A percentile compares a stretch with the other conserved stretches of the same genome.
Conservation (phyloP, 92 coral and sea anemone genomes). For the Porites rus region DNA sequence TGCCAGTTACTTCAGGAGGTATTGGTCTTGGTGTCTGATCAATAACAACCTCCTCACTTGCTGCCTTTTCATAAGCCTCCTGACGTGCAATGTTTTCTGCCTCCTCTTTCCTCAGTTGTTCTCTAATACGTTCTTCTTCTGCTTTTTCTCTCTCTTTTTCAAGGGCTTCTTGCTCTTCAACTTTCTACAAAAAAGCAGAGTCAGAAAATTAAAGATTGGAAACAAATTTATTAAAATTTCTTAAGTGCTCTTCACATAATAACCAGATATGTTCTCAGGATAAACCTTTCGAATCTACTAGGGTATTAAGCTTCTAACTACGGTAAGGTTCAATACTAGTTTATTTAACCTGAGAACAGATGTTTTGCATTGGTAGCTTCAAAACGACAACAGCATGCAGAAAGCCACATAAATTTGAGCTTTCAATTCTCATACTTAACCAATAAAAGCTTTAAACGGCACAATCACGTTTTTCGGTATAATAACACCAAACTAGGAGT, state of each 20-base stretch:
- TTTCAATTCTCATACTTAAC: too few species aligned
- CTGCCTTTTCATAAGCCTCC: conserved; percentile 89
- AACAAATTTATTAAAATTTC: too few species aligned
- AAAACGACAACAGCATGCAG: too few species aligned
- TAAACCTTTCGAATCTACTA: too few species aligned
- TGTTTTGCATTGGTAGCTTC: too few species aligned
- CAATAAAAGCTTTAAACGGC: too few species aligned
- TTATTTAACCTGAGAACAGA: too few species aligned
- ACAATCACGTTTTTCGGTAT: neutral
- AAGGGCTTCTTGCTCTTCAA: conserved; percentile 67
- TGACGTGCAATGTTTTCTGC: conserved; percentile 89
- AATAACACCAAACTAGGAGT: neutral
- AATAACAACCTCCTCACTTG: conserved; percentile 76
- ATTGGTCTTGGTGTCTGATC: conserved; percentile 88
- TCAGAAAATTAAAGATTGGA: neutral
- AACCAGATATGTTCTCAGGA: too few species aligned
- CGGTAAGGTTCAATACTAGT: too few species aligned
- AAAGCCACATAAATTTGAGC: too few species aligned
- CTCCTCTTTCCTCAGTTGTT: conserved; percentile 85
- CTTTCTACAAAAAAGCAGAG: conserved; percentile 50
- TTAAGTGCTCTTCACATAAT: too few species aligned
- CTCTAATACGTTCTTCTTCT: conserved; percentile 66
- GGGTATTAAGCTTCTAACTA: too few species aligned
- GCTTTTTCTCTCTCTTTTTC: conserved; percentile 72
- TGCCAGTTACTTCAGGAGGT: conserved; percentile 91